Evolutionary conservation across 2,888 invertebrate species (phyloP), one percentile per base, ranked within the genome.

Genomic region (Tinea pellionella): DNA sequence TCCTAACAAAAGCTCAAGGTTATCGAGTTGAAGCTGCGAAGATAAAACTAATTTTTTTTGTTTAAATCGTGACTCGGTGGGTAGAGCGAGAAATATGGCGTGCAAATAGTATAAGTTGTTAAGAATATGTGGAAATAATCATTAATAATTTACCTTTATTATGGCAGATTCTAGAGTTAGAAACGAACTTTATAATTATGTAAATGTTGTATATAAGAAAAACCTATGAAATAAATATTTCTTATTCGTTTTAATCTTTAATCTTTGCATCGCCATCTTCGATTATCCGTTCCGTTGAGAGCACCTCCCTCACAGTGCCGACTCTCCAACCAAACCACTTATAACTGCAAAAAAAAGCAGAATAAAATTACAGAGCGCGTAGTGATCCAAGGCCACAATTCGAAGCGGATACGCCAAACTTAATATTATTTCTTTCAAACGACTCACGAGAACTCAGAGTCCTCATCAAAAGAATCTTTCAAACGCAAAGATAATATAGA

Each of bases 1-100:
- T 74, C 68, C 75, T 69, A 74, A 79, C 76, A 77, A 76, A 78
- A 83, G 78, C 79, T 81, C 84, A 86, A 86, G 86, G 86, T 72
- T 77, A 71, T 69, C 65, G 66, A 29, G 53, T 18, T 60, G 32
- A 59, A 59, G 32, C 37, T 72, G 67, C 66, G 68, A 68, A 77
- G 78, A 78, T 81, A 79, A 74, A 74, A 77, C 64, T n/a, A 24
- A 55, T 19, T 30, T 57, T 84, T 86, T 84, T 86, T 85, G 82
- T 73, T 64, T 62, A 64, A 74, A 77, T 86, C 86, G 86, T 86
- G 86, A 85, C 81, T 73, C 73, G 78, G 76, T 73, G 71, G 72
- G 69, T 63, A 59, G 61, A 71, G 74, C 74, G 78, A 80, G 78
- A 80, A 83, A 71, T 51, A 69, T 65, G 66, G 73, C 81, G 83